These are phyloP conservation scores for Caenorhabditis sp. DNA, from an alignment of 2,888 invertebrate species.

Conservation along the genomic window DNA sequence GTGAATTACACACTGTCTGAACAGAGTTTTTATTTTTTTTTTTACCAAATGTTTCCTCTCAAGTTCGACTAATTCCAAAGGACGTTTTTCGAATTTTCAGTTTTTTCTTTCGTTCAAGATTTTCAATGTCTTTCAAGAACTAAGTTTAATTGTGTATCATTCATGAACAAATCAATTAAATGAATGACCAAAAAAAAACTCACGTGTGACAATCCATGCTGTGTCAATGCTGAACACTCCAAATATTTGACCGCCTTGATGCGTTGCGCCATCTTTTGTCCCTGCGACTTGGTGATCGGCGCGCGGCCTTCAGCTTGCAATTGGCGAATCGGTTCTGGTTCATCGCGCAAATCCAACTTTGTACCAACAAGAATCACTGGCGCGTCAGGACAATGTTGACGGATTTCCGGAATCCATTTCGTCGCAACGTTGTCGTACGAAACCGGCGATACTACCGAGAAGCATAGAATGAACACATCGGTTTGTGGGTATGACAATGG, in stretches of 20 bases:
- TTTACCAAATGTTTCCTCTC: too few relatives aligned
- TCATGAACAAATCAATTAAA: too few relatives aligned
- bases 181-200: conserved; percentile 12
- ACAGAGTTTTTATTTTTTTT: too few relatives aligned
- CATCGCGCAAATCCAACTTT: conserved; percentile 97
- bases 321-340: conserved; percentile 77
- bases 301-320: conserved; percentile 75
- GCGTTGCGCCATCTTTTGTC: conserved; percentile 88
- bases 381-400: conserved; percentile 99
- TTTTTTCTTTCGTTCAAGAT: too few relatives aligned
- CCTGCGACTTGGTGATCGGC: conserved; percentile 94
- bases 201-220: conserved; percentile 91
- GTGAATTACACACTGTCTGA: too few relatives aligned
- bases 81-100: too few relatives aligned
- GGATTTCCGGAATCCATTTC: conserved; percentile 99
- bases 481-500: conserved; percentile 97
- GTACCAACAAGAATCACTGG: conserved; percentile 99
- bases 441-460: conserved; percentile 97
- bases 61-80: too few relatives aligned
- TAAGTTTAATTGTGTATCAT: too few relatives aligned
- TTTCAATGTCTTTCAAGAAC: too few relatives aligned
- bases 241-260: conserved; percentile 97
- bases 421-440: conserved; percentile 99
- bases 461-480: conserved; percentile 98
- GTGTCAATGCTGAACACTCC: conserved; percentile 98